phyloP scores from a whole-genome alignment of 1,140 invertebrate genomes.

The Melipona quadrifasciata region DNA sequence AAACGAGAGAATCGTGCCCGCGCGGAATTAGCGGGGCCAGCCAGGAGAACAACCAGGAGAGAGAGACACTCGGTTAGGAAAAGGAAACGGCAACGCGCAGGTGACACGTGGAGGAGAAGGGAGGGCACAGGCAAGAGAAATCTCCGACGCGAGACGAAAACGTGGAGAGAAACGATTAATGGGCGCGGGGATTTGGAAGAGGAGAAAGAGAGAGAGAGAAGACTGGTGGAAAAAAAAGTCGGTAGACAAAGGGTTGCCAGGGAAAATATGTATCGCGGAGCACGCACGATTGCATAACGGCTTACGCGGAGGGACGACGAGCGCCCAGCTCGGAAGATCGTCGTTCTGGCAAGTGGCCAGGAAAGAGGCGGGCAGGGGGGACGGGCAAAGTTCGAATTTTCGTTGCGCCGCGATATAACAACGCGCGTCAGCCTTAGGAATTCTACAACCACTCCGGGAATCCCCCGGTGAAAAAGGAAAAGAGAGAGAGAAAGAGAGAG shows the following conservation, averaged over 20 bases:
- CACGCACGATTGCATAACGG: conserved; percentile 57
- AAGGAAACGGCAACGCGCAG: background rate
- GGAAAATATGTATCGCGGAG: conserved; percentile 53
- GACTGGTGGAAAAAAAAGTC: background rate
- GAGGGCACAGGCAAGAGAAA: background rate
- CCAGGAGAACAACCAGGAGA: background rate
- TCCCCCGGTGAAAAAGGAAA: background rate
- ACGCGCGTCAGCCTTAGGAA: conserved; percentile 48
- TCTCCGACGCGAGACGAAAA: background rate
- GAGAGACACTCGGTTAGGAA: background rate
- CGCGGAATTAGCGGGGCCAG: background rate
- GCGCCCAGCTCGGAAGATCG: conserved; percentile 33
- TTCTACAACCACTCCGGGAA: conserved; percentile 49
- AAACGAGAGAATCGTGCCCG: conserved; percentile 2
- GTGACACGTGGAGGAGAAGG: background rate
- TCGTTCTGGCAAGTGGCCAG: conserved; percentile 56
- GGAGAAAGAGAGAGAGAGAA: background rate
- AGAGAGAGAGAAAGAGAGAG: background rate
- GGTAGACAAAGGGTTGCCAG: conserved; percentile 12
- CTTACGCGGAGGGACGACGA: conserved; percentile 29
- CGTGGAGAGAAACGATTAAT: background rate
- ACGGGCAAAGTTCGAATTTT: conserved; percentile 53
- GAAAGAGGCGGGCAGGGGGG: background rate
- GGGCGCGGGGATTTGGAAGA: no score
- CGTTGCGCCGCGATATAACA: conserved; percentile 58